Evolutionary conservation across 2,113 vertebrate species (phyloP).

Genomic region (Eleginops maclovinus): DNA sequence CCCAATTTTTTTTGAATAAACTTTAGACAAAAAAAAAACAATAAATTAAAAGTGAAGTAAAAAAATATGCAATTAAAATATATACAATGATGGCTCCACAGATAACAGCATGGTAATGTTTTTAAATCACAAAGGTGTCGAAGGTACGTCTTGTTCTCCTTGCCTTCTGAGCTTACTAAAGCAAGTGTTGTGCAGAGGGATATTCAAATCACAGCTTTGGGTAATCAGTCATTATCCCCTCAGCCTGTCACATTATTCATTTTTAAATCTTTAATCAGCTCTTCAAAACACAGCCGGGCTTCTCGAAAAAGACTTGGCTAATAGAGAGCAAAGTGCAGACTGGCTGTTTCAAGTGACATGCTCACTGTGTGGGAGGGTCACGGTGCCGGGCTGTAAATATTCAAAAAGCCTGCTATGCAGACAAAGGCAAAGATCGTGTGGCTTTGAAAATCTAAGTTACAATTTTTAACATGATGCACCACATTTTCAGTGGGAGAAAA

Average conservation of each 20-base stretch:
- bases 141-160: neutral
- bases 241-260: constrained; percentile 15
- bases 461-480: too few species aligned
- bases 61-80: too few species aligned
- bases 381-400: neutral
- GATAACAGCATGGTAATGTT: neutral
- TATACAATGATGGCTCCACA: neutral
- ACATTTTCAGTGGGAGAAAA: too few species aligned
- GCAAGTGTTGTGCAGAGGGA: neutral
- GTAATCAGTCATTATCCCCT: constrained; percentile 1
- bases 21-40: too few species aligned
- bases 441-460: too few species aligned
- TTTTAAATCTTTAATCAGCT: neutral
- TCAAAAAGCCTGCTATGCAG: neutral
- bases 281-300: neutral
- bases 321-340: constrained; percentile 3
- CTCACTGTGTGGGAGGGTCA: neutral
- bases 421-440: too few species aligned
- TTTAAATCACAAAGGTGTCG: neutral
- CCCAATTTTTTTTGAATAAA: too few species aligned
- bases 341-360: neutral
- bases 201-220: constrained; percentile 10
- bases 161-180: neutral
- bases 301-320: neutral
- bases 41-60: too few species aligned